Evolutionary conservation across 1,140 invertebrate species (phyloP).

Genomic region (Himalopsyche phryganea): DNA sequence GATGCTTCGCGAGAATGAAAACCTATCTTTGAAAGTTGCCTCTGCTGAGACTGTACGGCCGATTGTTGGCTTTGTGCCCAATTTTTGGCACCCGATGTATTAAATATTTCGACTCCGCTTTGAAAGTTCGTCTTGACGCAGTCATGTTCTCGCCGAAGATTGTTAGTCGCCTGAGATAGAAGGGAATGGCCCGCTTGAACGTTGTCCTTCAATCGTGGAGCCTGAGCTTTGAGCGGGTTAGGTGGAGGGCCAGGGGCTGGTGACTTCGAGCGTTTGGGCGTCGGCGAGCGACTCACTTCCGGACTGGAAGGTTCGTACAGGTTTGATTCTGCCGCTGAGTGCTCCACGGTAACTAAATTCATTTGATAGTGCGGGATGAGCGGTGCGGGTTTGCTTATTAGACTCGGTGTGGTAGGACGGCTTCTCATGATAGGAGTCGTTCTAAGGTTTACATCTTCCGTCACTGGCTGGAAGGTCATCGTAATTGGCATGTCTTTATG

Average conservation of each 20-base stretch:
- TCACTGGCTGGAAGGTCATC: conserved; percentile 58
- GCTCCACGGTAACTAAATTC: conserved; percentile 60
- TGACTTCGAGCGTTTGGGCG: conserved; percentile 54
- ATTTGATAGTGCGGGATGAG: conserved; percentile 64
- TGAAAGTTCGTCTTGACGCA: conserved; percentile 35
- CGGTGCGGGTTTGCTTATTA: conserved; percentile 63
- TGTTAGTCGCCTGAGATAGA: conserved; percentile 39
- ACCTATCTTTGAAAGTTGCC: conserved; percentile 42
- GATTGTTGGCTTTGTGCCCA: conserved; percentile 40
- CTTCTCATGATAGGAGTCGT: conserved; percentile 44
- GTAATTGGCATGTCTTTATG: conserved; percentile 43
- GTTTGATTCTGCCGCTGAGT: conserved; percentile 52
- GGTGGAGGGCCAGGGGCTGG: conserved; percentile 59
- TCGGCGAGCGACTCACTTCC: conserved; percentile 56
- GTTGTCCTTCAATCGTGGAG: conserved; percentile 53
- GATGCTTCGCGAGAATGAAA: conserved; percentile 42
- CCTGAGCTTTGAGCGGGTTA: conserved; percentile 56
- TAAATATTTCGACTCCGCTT: conserved; percentile 34
- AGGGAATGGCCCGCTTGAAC: conserved; percentile 36
- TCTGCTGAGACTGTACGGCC: conserved; percentile 35
- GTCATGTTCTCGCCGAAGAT: conserved; percentile 42
- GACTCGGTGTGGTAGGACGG: conserved; percentile 58
- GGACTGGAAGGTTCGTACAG: conserved; percentile 55
- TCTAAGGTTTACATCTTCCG: conserved; percentile 49
- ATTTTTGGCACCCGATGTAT: conserved; percentile 35